Percentiles rank a stretch among this genome's conserved stretches.
These are phyloP conservation scores for Polyommatus icarus DNA, from an alignment of 2,888 invertebrate genomes.

Conservation along the genomic window DNA sequence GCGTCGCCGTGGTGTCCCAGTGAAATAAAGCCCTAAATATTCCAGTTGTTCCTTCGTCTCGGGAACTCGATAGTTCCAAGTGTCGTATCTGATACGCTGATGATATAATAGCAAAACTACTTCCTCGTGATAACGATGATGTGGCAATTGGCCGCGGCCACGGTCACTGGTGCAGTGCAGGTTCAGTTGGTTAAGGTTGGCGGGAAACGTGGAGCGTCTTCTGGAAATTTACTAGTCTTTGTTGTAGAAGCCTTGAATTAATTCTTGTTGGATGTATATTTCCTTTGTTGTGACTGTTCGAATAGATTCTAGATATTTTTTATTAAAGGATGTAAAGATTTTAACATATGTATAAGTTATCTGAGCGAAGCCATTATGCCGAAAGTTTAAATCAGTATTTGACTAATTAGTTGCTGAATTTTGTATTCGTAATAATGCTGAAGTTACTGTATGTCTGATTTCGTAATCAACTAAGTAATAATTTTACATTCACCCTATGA, in stretches of 20 bases:
- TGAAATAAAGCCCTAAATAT: too few relatives aligned
- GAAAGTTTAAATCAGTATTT: too few relatives aligned
- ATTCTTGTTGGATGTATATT: neutral
- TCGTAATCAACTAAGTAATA: too few relatives aligned
- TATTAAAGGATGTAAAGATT: too few relatives aligned
- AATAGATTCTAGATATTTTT: too few relatives aligned
- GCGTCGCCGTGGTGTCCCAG: too few relatives aligned
- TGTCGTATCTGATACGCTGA: conserved; percentile 10
- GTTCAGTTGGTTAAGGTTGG: conserved; percentile 31
- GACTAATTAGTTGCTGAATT: too few relatives aligned
- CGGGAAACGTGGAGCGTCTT: neutral
- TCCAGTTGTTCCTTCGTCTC: neutral
- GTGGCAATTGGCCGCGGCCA: conserved; percentile 12
- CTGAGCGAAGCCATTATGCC: too few relatives aligned
- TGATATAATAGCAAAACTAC: conserved; percentile 22
- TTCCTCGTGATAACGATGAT: conserved; percentile 22
- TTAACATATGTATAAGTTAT: too few relatives aligned
- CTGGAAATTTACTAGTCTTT: neutral
- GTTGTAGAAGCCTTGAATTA: neutral
- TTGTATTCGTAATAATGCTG: too few relatives aligned
- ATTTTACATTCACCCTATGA: too few relatives aligned
- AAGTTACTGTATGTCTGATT: too few relatives aligned
- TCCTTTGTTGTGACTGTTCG: neutral
- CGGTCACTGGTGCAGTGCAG: conserved; percentile 38
- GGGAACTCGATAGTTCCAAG: neutral